Percentiles rank a stretch among this genome's conserved stretches.
phyloP scores from a whole-genome alignment of 2,888 invertebrate genomes.

The Temnothorax rugatulus region DNA sequence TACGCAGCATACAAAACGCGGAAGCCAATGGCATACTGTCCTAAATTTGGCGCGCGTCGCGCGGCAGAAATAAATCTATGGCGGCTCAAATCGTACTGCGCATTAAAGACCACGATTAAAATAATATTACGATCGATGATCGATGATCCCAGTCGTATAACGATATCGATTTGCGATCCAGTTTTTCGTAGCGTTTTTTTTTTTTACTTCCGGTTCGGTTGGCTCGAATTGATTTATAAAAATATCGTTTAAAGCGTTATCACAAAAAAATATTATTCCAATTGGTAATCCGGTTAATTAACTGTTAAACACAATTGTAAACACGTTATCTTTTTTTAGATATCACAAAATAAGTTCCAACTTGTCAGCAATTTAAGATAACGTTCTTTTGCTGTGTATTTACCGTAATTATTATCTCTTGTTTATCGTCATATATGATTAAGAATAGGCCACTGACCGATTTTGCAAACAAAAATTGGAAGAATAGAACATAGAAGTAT shows the following conservation, averaged over 20 bases:
- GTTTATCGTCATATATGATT: background rate
- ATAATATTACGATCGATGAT: constrained; percentile 17
- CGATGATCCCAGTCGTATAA: background rate
- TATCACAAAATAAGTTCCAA: background rate
- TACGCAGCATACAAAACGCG: constrained; percentile 60
- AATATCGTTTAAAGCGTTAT: background rate
- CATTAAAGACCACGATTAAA: constrained; percentile 16
- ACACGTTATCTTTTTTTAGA: background rate
- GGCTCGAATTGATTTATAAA: background rate
- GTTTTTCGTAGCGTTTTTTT: background rate
- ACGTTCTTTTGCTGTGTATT: background rate
- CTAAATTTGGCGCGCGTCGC: constrained; percentile 69
- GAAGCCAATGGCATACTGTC: constrained; percentile 75
- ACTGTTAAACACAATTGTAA: background rate
- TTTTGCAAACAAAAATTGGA: background rate
- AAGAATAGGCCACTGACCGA: background rate
- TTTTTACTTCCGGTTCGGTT: background rate
- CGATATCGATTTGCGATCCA: background rate
- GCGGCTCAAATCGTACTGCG: background rate
- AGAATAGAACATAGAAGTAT: background rate
- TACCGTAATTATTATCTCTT: background rate
- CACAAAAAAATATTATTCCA: background rate
- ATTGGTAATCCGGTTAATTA: background rate
- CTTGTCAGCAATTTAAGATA: background rate
- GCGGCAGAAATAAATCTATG: constrained; percentile 71